Percentiles rank a stretch among this genome's conserved stretches.
Conservation (phyloP, 2,797 vertebrate genomes). For the Rhinogobio ventralis region DNA sequence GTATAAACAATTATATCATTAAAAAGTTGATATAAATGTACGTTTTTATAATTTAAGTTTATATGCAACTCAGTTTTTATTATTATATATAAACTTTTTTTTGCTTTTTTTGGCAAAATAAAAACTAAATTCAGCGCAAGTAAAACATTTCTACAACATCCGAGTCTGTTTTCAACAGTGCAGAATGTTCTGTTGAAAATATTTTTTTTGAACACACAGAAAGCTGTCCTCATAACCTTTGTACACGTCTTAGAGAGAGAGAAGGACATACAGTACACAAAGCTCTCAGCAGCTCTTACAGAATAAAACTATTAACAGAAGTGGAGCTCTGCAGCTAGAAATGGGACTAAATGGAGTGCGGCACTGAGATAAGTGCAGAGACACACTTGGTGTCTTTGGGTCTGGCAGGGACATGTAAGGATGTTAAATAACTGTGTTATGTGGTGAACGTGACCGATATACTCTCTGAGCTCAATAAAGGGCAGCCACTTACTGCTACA, state of each 20-base stretch:
- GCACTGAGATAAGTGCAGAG: background rate
- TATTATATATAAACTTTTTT: background rate
- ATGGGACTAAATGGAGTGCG: background rate
- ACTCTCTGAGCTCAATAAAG: background rate
- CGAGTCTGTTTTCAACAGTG: background rate
- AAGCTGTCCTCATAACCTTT: background rate
- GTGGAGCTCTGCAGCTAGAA: slow-evolving; percentile 8
- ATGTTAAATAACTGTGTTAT: background rate
- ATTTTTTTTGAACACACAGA: background rate
- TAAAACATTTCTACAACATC: background rate
- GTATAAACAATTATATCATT: background rate
- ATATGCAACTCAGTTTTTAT: background rate
- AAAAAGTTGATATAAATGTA: background rate
- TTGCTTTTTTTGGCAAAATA: too few relatives aligned
- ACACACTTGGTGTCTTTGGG: background rate
- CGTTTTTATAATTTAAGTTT: background rate
- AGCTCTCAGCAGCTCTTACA: background rate
- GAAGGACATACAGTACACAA: too few relatives aligned
- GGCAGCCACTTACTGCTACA: background rate
- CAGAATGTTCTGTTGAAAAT: background rate
- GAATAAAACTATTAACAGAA: background rate
- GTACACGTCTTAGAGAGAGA: background rate
- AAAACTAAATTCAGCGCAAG: background rate
- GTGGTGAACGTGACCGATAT: background rate
- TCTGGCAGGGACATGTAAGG: background rate